Conservation (phyloP, 2,797 vertebrate species). For the Falco berigora region DNA sequence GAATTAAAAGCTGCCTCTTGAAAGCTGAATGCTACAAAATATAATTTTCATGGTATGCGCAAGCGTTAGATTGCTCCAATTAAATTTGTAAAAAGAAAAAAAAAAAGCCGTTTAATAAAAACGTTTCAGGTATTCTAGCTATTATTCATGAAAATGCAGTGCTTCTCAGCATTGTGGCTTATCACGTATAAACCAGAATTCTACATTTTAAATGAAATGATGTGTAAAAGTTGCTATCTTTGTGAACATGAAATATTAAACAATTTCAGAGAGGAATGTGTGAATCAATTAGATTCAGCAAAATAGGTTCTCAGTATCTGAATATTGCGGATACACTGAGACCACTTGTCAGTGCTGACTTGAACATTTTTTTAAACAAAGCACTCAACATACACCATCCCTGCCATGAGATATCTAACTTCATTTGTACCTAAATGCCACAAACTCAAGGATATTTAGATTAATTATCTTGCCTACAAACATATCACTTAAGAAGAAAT, state of each 20-base stretch:
- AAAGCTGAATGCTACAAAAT: neutral
- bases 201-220: constrained; percentile 47
- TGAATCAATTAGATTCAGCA: constrained; percentile 59
- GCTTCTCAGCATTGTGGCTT: neutral
- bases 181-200: constrained; percentile 18
- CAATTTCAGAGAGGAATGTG: constrained; percentile 31
- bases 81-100: neutral
- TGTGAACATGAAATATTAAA: constrained; percentile 46
- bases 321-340: neutral
- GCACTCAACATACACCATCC: neutral
- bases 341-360: constrained; percentile 40
- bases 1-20: neutral
- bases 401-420: neutral
- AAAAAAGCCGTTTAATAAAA: neutral
- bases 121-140: neutral
- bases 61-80: neutral
- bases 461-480: neutral
- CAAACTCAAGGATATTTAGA: constrained; percentile 12
- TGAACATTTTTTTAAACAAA: constrained; percentile 40
- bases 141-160: constrained; percentile 26
- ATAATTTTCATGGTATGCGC: neutral
- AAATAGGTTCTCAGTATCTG: constrained; percentile 36
- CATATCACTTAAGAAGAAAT: neutral
- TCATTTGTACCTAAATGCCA: constrained; percentile 19
- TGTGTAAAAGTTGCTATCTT: constrained; percentile 57